Evolutionary conservation across 1,140 invertebrate species (phyloP), one percentile per base, ranked within the genome.

Genomic region (Philaenus spumarius): DNA sequence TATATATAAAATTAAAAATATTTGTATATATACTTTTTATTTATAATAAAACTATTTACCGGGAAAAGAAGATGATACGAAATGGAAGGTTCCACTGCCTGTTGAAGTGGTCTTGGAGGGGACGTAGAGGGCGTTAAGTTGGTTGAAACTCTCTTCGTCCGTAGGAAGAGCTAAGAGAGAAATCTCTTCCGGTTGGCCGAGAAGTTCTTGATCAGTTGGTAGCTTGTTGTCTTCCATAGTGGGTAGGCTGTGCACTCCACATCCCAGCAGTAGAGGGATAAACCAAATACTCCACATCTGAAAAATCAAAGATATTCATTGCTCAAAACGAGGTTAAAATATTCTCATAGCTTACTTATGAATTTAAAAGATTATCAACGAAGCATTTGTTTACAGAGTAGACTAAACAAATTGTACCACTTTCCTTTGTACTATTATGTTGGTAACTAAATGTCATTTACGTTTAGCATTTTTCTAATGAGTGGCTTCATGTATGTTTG

Each of bases 61-160:
- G 39, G 65, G 65, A 45, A 66, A 66, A 23, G 59, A 46, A 19
- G 62, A 62, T 4, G 64, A 62, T 17, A 66, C 57, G 35, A 62
- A 64, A 43, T 64, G 62, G 34, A 51, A 60, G 2, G 60, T 64
- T 14, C 63, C 63, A 9, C 63, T 52, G 37, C 46, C 30, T 20
- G 47, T 30, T 1, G 20, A 30, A 15, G 42, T 26, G 20, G 58
- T 23, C n/a, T 35, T 48, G 15, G 24, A 37, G 34, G 58, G 23
- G n/a, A 37, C 42, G 47, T 60, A 54, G 7, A 60, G 40, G 5
- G 55, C 42, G 12, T 47, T 59, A n/a, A 66, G 58, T 19, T 55
- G 63, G 45, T 66, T 66, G 59, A 64, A 66, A 26, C 62, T 58
- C 22, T 66, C 62, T 53, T 66, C 64, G 55, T 66, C 64, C 0